Percentiles rank a stretch among this genome's conserved stretches.
Evolutionary conservation across 2,888 invertebrate species (phyloP).

Genomic region (Cryptocephalus primarius): DNA sequence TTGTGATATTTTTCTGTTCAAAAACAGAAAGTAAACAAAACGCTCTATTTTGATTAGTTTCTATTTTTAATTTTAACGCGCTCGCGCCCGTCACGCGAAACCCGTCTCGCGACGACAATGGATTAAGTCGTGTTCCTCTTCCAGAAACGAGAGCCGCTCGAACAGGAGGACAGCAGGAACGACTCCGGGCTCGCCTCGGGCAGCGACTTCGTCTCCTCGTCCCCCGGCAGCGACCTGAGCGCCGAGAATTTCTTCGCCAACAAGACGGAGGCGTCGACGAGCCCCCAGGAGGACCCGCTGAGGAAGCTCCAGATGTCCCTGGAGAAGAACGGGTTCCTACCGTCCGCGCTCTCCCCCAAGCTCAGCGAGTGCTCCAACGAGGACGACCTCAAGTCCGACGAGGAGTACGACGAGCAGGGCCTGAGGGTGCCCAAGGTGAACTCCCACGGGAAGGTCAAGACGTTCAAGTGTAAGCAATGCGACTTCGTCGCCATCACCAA

Average conservation of each 20-base stretch:
- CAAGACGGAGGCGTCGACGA: conserved; percentile 21
- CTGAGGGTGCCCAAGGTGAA: conserved; percentile 45
- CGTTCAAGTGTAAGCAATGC: conserved; percentile 89
- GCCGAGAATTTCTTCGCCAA: conserved; percentile 37
- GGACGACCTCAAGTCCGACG: conserved; percentile 40
- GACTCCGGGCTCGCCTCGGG: conserved; percentile 51
- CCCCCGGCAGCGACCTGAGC: conserved; percentile 44
- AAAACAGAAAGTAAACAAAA: conserved; percentile 20
- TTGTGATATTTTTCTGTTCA: conserved; percentile 15
- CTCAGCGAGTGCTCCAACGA: conserved; percentile 31
- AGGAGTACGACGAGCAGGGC: conserved; percentile 48
- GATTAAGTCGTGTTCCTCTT: conserved; percentile 15
- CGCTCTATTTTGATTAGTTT: conserved; percentile 20
- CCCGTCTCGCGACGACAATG: conserved; percentile 6
- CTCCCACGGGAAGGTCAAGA: conserved; percentile 75
- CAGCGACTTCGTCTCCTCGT: conserved; percentile 50
- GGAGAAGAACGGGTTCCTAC: conserved; percentile 23
- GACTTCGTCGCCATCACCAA: conserved; percentile 76
- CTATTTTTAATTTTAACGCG: conserved; percentile 19
- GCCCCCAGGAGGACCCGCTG: conserved; percentile 24
- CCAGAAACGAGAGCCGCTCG: conserved; percentile 47
- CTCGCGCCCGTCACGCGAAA: conserved; percentile 14
- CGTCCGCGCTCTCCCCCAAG: conserved; percentile 20
- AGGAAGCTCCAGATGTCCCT: conserved; percentile 31
- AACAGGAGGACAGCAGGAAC: conserved; percentile 34